Evolutionary conservation across 2,113 vertebrate genomes (phyloP), one percentile per base, ranked within the genome.

Genomic region (Vulpes vulpes): DNA sequence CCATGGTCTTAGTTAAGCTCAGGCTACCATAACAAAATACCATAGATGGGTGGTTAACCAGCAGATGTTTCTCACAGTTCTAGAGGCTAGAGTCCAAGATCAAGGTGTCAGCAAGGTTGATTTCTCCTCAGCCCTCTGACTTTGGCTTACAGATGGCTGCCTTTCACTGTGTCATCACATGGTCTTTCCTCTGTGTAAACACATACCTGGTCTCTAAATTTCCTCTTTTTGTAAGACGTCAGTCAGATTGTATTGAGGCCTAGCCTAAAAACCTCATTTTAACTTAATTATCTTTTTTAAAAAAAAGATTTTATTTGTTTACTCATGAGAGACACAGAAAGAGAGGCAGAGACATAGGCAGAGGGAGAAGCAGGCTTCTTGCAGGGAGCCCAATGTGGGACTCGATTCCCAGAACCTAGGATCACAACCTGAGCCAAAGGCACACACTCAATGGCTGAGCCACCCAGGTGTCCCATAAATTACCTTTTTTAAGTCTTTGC

Each of bases 241-340:
- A 22, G 49, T 69, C 30, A 62, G 51, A 59, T 3, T 79, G 1
- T 7, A 80, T 32, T 35, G 38, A 73, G 89, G 5, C 19, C 27
- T 84, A 38, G 17, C 16, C 55, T 79, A 51, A 82, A 55, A 35
- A 78, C 2, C 2, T 95, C 4, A 10, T 84, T 79, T 96, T 79
- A 95, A 60, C 64, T 69, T 89, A 57, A 67, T 19, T 64, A 64
- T 17, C 35, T 92, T 64, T 96, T 78, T 79, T 65, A 1, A 43
- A 43, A 43, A 43, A 43, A 43, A 43, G 5, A 43, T 43, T 43
- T 43, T 43, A 43, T 43, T 43, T 43, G 43, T 43, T 43, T 43
- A 43, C 43, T 43, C 43, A 43, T 43, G 6, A 43, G 43, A 43
- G 43, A 43, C 43, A 43, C 43, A 43, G 43, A 43, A 43, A 43